Percentiles rank a stretch among this genome's conserved stretches.
phyloP scores from a whole-genome alignment of 2,888 invertebrate species.

The Chrysina gloriosa region DNA sequence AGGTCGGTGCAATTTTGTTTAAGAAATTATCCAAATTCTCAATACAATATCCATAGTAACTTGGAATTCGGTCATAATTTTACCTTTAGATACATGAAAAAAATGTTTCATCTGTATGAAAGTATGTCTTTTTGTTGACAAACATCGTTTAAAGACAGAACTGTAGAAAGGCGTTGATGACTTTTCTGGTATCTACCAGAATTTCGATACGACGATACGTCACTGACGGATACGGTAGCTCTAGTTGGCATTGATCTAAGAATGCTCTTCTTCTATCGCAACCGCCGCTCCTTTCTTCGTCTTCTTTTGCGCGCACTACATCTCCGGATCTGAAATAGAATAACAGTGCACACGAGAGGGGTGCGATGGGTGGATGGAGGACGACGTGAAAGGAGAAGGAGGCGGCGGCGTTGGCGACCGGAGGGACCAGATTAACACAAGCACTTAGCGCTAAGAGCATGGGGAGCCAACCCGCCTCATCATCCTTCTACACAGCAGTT shows the following conservation, averaged over 20 bases:
- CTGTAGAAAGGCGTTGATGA: too few relatives aligned
- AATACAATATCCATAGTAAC: too few relatives aligned
- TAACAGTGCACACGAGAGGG: constrained; percentile 54
- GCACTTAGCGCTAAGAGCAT: constrained; percentile 63
- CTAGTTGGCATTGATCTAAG: constrained; percentile 46
- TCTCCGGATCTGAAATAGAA: constrained; percentile 50
- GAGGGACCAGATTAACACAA: constrained; percentile 59
- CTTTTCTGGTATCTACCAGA: too few relatives aligned
- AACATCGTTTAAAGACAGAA: too few relatives aligned
- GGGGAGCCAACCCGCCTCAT: constrained; percentile 50
- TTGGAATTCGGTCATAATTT: too few relatives aligned
- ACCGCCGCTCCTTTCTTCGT: constrained; percentile 3
- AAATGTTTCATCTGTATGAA: too few relatives aligned
- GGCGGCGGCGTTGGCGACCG: constrained; percentile 39
- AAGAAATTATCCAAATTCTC: too few relatives aligned
- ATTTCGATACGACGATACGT: too few relatives aligned
- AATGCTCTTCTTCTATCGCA: constrained; percentile 20
- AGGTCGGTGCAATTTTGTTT: too few relatives aligned
- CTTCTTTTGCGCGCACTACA: constrained; percentile 41
- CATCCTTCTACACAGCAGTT: constrained; percentile 26
- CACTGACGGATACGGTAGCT: too few relatives aligned
- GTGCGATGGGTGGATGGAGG: constrained; percentile 54
- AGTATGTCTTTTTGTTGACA: too few relatives aligned
- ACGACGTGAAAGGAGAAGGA: constrained; percentile 5
- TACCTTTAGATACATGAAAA: too few relatives aligned